A percentile compares a stretch with the other conserved stretches of the same genome.
Evolutionary conservation across 1,140 invertebrate species (phyloP).

Genomic region (Dendroctonus valens): DNA sequence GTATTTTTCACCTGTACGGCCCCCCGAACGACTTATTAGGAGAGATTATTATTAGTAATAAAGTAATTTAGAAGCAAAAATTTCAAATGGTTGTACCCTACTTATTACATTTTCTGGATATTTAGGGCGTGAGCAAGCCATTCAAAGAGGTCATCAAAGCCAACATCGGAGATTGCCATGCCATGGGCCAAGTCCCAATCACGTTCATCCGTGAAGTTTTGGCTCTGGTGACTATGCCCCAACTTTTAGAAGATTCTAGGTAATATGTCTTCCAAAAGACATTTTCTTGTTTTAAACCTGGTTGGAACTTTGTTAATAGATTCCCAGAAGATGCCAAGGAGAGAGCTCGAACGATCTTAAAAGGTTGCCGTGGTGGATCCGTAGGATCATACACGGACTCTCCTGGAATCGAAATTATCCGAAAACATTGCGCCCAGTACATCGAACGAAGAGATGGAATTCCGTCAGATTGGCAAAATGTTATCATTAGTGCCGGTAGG

Average conservation of each 20-base stretch:
- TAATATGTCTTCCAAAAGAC: not conserved
- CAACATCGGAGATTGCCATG: slow-evolving; percentile 98
- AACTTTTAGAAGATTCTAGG: slow-evolving; percentile 67
- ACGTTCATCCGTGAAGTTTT: slow-evolving; percentile 77
- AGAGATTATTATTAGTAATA: too few relatives aligned
- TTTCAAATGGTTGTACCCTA: too few relatives aligned
- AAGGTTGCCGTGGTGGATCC: slow-evolving; percentile 70
- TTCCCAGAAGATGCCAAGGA: slow-evolving; percentile 86
- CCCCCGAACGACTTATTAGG: too few relatives aligned
- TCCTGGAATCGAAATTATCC: slow-evolving; percentile 86
- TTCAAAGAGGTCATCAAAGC: slow-evolving; percentile 96
- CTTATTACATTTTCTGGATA: too few relatives aligned
- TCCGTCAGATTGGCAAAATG: slow-evolving; percentile 71
- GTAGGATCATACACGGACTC: slow-evolving; percentile 93
- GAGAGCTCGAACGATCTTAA: slow-evolving; percentile 72
- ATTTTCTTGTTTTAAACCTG: not conserved
- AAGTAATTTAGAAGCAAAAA: too few relatives aligned
- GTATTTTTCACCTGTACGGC: too few relatives aligned
- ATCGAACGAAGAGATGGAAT: slow-evolving; percentile 84
- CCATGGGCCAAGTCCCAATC: slow-evolving; percentile 93
- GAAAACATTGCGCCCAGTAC: slow-evolving; percentile 86
- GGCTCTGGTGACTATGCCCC: slow-evolving; percentile 74
- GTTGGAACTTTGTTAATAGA: not conserved
- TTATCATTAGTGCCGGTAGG: slow-evolving; percentile 81
- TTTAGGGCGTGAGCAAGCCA: slow-evolving; percentile 66